phyloP scores from a whole-genome alignment of 2,888 invertebrate genomes.

The Zhuqinia jingwanae region DNA sequence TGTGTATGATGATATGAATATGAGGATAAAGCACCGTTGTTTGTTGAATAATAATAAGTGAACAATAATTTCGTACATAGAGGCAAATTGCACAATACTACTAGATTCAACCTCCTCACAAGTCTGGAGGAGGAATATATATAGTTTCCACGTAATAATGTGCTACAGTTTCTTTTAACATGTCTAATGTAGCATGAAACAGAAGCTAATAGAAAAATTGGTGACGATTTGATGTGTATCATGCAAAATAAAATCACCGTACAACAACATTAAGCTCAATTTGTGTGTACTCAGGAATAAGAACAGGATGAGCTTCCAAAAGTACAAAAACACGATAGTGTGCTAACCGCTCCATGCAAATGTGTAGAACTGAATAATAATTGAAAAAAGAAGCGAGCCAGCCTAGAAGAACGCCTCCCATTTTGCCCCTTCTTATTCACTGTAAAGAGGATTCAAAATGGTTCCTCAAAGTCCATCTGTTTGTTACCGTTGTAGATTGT shows the following conservation, averaged over 20 bases:
- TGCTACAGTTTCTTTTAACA: neutral
- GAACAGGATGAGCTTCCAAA: neutral
- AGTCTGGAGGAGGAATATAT: too few relatives aligned
- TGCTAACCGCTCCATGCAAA: conserved; percentile 22
- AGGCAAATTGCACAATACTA: neutral
- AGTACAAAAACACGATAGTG: neutral
- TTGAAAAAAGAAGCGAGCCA: neutral
- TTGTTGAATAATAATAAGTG: conserved; percentile 28
- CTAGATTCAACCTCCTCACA: neutral
- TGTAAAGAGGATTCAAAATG: conserved; percentile 35
- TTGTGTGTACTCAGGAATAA: neutral
- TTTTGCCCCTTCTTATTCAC: conserved; percentile 12
- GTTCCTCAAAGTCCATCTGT: conserved; percentile 31
- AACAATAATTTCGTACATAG: conserved; percentile 6
- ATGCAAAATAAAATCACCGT: neutral
- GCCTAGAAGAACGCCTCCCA: conserved; percentile 34
- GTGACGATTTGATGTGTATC: neutral
- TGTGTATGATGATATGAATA: neutral
- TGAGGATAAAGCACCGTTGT: conserved; percentile 48
- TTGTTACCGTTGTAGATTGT: conserved; percentile 52
- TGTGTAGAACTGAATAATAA: neutral
- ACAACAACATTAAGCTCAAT: neutral
- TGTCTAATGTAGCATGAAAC: neutral
- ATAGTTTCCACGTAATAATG: neutral
- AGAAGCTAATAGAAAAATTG: neutral